Evolutionary conservation across 2,113 vertebrate species (phyloP).

Genomic region (Stomatorhinus ivindoensis): DNA sequence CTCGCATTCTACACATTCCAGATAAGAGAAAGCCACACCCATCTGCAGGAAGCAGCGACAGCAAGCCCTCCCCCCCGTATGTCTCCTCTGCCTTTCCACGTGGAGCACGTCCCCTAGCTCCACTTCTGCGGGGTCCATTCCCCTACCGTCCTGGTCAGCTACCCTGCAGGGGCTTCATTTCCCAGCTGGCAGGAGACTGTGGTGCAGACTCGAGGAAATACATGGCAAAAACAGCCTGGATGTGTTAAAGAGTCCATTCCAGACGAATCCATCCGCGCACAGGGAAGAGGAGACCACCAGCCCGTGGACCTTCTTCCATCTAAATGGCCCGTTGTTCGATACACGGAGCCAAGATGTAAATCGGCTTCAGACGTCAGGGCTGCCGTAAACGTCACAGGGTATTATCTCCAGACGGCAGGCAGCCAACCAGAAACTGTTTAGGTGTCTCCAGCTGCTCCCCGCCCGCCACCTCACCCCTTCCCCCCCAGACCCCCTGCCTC

Average conservation of each 20-base stretch:
- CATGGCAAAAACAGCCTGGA: neutral
- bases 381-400: constrained; percentile 30
- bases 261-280: neutral
- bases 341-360: constrained; percentile 32
- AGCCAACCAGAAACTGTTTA: constrained; percentile 52
- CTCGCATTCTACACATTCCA: neutral
- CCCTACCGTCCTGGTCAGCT: neutral
- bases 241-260: neutral
- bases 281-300: neutral
- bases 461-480: constrained; percentile 24
- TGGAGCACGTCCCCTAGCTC: neutral
- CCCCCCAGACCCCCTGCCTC: constrained; percentile 36
- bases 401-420: constrained; percentile 39
- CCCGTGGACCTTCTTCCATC: constrained; percentile 27
- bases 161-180: neutral
- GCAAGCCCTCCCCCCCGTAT: neutral
- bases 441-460: constrained; percentile 31
- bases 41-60: neutral
- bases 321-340: constrained; percentile 33
- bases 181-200: neutral
- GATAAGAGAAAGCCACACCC: neutral
- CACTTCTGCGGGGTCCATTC: neutral
- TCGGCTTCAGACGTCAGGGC: neutral
- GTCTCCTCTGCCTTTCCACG: neutral
- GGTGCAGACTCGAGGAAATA: neutral